These are phyloP conservation scores for Erpobdella octoculata DNA, from an alignment of 2,888 invertebrate genomes.

Conservation along the genomic window DNA sequence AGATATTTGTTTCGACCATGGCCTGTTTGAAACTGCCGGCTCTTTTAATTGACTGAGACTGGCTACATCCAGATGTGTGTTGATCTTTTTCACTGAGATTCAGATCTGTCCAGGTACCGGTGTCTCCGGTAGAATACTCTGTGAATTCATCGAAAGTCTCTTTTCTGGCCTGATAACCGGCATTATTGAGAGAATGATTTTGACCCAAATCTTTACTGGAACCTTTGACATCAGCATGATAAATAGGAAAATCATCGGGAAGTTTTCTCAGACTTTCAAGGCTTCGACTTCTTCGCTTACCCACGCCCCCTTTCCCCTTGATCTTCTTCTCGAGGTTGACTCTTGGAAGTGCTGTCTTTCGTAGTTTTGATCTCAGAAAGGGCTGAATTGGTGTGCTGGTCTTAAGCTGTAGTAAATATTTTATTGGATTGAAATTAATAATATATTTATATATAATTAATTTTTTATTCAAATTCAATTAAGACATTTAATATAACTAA, in stretches of 20 bases:
- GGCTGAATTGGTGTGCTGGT: slow-evolving; percentile 20
- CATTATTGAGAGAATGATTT: too few species aligned
- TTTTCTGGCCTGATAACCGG: not conserved
- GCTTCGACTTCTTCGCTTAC: slow-evolving; percentile 15
- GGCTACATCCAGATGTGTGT: too few species aligned
- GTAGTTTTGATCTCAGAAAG: not conserved
- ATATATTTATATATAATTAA: too few species aligned
- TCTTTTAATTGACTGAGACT: not conserved
- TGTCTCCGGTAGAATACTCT: not conserved
- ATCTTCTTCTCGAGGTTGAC: not conserved
- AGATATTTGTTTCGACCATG: not conserved
- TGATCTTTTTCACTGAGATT: too few species aligned
- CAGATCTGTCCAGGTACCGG: too few species aligned
- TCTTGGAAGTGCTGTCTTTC: not conserved
- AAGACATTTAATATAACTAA: too few species aligned
- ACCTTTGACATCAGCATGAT: not conserved
- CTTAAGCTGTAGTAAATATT: not conserved
- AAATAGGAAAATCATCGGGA: not conserved
- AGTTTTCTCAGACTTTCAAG: not conserved
- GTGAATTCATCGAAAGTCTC: not conserved
- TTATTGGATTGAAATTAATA: not conserved
- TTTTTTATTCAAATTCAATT: too few species aligned
- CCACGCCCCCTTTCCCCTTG: not conserved
- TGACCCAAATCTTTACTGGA: too few species aligned
- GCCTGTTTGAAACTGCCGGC: not conserved